Conservation (phyloP, 2,888 invertebrate genomes). For the Caenorhabditis sp. region DNA sequence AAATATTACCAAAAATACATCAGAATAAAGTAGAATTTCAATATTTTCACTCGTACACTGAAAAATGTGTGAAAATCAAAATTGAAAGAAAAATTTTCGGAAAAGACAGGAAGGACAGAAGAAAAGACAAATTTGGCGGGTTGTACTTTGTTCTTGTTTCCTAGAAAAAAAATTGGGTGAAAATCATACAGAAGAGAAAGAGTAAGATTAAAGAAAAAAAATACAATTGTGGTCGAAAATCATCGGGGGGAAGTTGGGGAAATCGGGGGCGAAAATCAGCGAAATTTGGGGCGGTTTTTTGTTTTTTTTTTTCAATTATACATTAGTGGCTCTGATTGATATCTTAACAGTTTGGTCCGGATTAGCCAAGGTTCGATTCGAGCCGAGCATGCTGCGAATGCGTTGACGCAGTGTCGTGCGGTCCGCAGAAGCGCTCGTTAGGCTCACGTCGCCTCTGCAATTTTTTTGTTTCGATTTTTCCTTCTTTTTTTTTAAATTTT, state of each 20-base stretch:
- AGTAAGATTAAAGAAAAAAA: too few species aligned
- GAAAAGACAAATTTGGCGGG: slow-evolving; percentile 28
- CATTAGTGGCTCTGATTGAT: slow-evolving; percentile 49
- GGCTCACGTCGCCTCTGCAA: slow-evolving; percentile 58
- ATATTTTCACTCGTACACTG: slow-evolving; percentile 43
- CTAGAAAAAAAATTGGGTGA: slow-evolving; percentile 11
- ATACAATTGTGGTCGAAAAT: background rate
- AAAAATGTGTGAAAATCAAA: slow-evolving; percentile 21
- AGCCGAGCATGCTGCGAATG: slow-evolving; percentile 70
- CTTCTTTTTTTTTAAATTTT: too few species aligned
- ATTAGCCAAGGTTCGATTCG: slow-evolving; percentile 59
- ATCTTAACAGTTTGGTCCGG: slow-evolving; percentile 45
- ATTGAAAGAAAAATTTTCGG: slow-evolving; percentile 19
- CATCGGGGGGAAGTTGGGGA: slow-evolving; percentile 6
- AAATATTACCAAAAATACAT: slow-evolving; percentile 19
- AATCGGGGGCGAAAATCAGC: too few species aligned
- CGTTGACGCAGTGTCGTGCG: slow-evolving; percentile 66
- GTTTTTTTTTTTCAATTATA: too few species aligned
- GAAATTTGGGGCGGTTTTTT: too few species aligned
- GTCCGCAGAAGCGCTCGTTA: slow-evolving; percentile 42
- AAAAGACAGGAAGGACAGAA: background rate
- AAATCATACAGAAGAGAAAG: background rate
- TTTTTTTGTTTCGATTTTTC: too few species aligned
- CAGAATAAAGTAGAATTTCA: slow-evolving; percentile 1
- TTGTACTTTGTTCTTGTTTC: slow-evolving; percentile 30